Percentiles rank a stretch among this genome's conserved stretches.
These are phyloP conservation scores for Heteromyza rotundicornis DNA, from an alignment of 2,888 invertebrate species.

Conservation along the genomic window DNA sequence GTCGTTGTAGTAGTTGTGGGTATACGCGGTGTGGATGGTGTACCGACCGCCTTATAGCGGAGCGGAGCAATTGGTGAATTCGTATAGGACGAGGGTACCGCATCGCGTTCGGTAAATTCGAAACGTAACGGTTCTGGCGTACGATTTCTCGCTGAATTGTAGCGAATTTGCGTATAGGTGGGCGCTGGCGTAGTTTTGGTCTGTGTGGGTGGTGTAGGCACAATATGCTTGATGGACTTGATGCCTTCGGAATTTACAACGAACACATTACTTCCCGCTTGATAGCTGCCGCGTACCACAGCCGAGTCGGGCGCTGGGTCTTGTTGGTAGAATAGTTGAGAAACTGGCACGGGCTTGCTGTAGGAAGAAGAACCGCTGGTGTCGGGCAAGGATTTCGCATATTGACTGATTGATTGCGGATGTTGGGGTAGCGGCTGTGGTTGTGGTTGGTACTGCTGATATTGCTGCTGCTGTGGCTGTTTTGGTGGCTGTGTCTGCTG, in stretches of 20 bases:
- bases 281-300: constrained; percentile 52
- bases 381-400: constrained; percentile 19
- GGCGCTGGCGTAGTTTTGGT: constrained; percentile 31
- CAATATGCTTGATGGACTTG: constrained; percentile 50
- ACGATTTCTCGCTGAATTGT: constrained; percentile 35
- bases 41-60: constrained; percentile 25
- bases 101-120: constrained; percentile 59
- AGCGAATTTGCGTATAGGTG: constrained; percentile 35
- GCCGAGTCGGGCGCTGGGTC: constrained; percentile 42
- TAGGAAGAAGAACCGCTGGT: constrained; percentile 34
- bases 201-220: constrained; percentile 35
- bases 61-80: constrained; percentile 45
- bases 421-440: constrained; percentile 25
- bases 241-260: constrained; percentile 56
- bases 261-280: constrained; percentile 52
- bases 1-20: constrained; percentile 17
- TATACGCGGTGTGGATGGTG: constrained; percentile 25
- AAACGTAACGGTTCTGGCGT: constrained; percentile 55
- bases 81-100: constrained; percentile 52
- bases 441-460: constrained; percentile 26
- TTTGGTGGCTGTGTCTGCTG: constrained; percentile 35
- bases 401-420: constrained; percentile 25
- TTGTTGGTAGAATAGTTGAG: constrained; percentile 47
- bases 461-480: constrained; percentile 39
- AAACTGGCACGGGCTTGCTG: constrained; percentile 37